These are phyloP conservation scores for Gopherus evgoodei DNA, from an alignment of 2,113 vertebrate genomes.

Conservation along the genomic window DNA sequence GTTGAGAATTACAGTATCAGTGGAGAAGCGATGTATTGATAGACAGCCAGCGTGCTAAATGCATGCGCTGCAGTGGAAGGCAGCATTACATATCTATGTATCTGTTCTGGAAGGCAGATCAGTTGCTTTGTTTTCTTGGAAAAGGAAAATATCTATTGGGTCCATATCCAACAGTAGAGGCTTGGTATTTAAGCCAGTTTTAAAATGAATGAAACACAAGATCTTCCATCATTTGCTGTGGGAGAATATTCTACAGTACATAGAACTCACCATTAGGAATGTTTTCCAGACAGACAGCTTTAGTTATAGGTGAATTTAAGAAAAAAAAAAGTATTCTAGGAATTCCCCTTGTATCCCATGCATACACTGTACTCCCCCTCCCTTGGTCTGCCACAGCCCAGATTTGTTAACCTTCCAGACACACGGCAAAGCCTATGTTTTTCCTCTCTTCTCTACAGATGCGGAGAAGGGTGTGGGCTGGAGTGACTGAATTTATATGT, in stretches of 20 bases:
- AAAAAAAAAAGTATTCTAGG: not conserved
- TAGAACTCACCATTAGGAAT: too few relatives aligned
- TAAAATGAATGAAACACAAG: too few relatives aligned
- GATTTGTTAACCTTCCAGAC: not conserved
- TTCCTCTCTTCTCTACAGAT: not conserved
- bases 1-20: too few relatives aligned
- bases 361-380: not conserved
- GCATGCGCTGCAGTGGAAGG: too few relatives aligned
- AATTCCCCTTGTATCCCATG: not conserved
- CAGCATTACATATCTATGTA: too few relatives aligned
- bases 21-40: too few relatives aligned
- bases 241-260: not conserved
- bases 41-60: too few relatives aligned
- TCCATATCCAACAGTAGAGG: not conserved
- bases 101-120: not conserved
- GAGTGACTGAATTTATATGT: too few relatives aligned
- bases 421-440: not conserved
- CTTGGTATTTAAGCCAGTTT: not conserved
- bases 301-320: not conserved
- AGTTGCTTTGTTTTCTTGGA: not conserved
- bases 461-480: not conserved
- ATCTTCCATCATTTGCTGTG: not conserved
- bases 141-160: not conserved
- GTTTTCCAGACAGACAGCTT: not conserved
- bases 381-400: not conserved